Evolutionary conservation across 2,797 vertebrate genomes (phyloP), one percentile per base, ranked within the genome.

Genomic region (Nannoperca australis): DNA sequence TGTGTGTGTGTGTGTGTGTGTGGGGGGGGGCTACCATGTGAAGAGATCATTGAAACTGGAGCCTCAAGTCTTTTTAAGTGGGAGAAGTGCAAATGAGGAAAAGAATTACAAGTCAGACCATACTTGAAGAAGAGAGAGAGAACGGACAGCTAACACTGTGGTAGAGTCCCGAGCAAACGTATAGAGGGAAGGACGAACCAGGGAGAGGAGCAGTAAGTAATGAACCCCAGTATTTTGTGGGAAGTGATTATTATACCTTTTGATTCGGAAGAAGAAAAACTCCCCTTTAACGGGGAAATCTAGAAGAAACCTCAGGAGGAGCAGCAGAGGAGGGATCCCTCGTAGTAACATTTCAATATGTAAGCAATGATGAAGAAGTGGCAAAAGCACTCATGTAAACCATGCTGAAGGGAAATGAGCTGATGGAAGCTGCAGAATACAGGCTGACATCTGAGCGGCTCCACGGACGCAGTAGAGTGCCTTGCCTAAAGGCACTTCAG

Each of bases 11-110:
- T 69, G 45, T 60, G 10, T 68, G 22, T 30, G 36, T 69, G 44
- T 59, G 45, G 30, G 4, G 49, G 53, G 42, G 14, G 36, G 66
- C 27, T 56, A 34, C 64, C 1, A 2, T 60, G 32, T 75, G 58
- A 70, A 81, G 61, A 66, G 61, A 58, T 76, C 73, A 78, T 67
- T 78, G 71, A 81, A 84, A 70, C 75, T 22, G 73, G 24, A 78
- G 30, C 40, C 24, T 65, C 10, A 1, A 50, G 20, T 66, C 45
- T 78, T 67, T 84, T 83, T 73, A 73, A 82, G 72, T 70, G 59
- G 66, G 65, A 50, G 20, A 69, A 68, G 32, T 81, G 78, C 56
- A 83, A 75, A 84, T 70, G 22, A 27, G 20, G 9, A 7, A 6
- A 36, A 0, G 53, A 47, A 64, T 38, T n/a, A 38, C 3, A 75